These are phyloP conservation scores for Cottoperca gobio DNA, from an alignment of 2,797 vertebrate genomes.

Conservation along the genomic window DNA sequence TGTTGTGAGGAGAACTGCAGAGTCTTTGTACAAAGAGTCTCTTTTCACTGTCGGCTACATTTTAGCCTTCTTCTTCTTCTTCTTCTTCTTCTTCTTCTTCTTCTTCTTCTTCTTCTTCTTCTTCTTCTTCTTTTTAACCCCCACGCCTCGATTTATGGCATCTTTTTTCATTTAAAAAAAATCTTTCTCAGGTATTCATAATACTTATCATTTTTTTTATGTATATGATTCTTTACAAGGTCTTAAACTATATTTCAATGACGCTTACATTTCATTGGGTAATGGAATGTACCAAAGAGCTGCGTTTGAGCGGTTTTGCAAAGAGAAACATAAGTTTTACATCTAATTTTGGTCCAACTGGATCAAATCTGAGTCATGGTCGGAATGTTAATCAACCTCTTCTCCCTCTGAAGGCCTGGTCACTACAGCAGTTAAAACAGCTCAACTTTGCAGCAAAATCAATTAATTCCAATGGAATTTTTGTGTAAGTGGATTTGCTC, in stretches of 20 bases:
- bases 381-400: conserved; percentile 11
- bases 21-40: conserved; percentile 60
- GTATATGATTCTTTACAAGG: conserved; percentile 13
- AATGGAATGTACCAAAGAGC: conserved; percentile 70
- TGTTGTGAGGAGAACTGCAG: conserved; percentile 47
- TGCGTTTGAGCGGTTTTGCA: conserved; percentile 14
- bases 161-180: conserved; percentile 21
- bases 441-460: neutral
- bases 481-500: neutral
- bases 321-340: conserved; percentile 5
- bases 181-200: conserved; percentile 77
- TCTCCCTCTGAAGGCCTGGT: conserved; percentile 14
- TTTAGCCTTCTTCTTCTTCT: conserved; percentile 22
- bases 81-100: conserved; percentile 9
- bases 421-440: neutral
- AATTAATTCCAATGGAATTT: neutral
- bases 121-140: conserved; percentile 14
- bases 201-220: conserved; percentile 18
- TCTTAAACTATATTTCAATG: conserved; percentile 23
- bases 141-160: conserved; percentile 33
- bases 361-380: conserved; percentile 1
- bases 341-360: neutral
- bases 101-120: conserved; percentile 7
- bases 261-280: conserved; percentile 32
- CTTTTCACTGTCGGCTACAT: conserved; percentile 46